These are phyloP conservation scores for Nemopilema nomurai DNA, from an alignment of 30 jellyfish, hydroid and myxozoan species.

Conservation along the genomic window DNA sequence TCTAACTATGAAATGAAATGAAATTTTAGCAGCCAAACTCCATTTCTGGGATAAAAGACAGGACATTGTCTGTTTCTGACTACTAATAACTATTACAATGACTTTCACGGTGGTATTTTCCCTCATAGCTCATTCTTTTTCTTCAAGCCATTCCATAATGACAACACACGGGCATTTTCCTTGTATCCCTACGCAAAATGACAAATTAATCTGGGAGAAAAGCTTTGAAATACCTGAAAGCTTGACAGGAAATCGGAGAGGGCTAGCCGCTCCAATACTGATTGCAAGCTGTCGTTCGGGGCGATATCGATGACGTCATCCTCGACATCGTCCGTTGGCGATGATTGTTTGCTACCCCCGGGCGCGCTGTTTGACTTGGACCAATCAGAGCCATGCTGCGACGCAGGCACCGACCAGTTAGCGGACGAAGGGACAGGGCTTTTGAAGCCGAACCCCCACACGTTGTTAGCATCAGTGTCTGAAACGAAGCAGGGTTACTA, in stretches of 20 bases:
- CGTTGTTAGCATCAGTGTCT: conserved; percentile 74
- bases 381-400: conserved; percentile 64
- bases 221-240: too few species aligned
- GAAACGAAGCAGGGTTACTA: neutral
- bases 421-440: conserved; percentile 49
- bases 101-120: too few species aligned
- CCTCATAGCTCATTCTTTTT: too few species aligned
- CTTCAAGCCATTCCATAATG: too few species aligned
- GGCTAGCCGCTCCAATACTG: conserved; percentile 85
- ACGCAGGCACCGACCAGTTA: conserved; percentile 62
- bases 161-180: too few species aligned
- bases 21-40: too few species aligned
- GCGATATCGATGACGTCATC: conserved; percentile 66
- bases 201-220: too few species aligned
- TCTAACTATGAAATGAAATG: too few species aligned
- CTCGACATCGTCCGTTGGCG: conserved; percentile 66
- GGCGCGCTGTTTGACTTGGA: conserved; percentile 47
- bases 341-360: conserved; percentile 37
- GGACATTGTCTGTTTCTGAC: too few species aligned
- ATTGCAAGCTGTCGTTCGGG: conserved; percentile 71
- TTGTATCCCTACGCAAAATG: too few species aligned
- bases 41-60: too few species aligned
- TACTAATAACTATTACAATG: too few species aligned
- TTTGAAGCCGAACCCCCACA: conserved; percentile 92
- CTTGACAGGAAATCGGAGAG: conserved; percentile 71